Conservation (phyloP, 1,140 invertebrate genomes). For the Mactra quadrangularis region DNA sequence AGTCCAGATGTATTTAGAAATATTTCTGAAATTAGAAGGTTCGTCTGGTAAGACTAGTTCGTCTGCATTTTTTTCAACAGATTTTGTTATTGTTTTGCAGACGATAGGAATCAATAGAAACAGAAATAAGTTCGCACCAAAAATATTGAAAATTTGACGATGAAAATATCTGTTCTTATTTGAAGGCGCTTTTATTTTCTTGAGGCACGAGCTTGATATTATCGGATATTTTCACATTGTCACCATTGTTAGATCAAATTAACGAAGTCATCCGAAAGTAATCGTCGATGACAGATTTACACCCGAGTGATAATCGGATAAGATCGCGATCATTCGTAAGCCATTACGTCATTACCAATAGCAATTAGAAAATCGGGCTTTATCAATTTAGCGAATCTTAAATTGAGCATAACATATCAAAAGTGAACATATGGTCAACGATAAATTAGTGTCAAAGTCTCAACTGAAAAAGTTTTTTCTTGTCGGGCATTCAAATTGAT, state of each 20-base stretch:
- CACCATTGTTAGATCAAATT: not conserved
- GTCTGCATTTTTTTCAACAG: too few relatives aligned
- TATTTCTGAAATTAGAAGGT: too few relatives aligned
- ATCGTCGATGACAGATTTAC: slow-evolving; percentile 19
- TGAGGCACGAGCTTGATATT: too few relatives aligned
- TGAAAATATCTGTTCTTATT: too few relatives aligned
- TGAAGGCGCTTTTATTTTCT: too few relatives aligned
- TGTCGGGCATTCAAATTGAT: slow-evolving; percentile 28
- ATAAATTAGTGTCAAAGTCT: slow-evolving; percentile 40
- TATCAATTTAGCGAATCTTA: not conserved
- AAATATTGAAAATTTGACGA: too few relatives aligned
- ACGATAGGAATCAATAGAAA: too few relatives aligned
- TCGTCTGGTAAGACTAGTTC: too few relatives aligned
- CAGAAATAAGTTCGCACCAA: too few relatives aligned
- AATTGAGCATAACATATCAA: slow-evolving; percentile 7
- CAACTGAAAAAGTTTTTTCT: slow-evolving; percentile 13
- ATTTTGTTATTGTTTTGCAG: too few relatives aligned
- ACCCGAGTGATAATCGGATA: slow-evolving; percentile 34
- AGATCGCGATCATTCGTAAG: slow-evolving; percentile 11
- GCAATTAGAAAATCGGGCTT: not conserved
- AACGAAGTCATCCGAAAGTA: slow-evolving; percentile 14
- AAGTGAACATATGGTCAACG: slow-evolving; percentile 29
- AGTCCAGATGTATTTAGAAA: too few relatives aligned
- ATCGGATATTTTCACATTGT: too few relatives aligned
- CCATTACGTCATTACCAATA: slow-evolving; percentile 31